These are phyloP conservation scores for Limnephilus auricula DNA, from an alignment of 2,888 invertebrate genomes.

Conservation along the genomic window DNA sequence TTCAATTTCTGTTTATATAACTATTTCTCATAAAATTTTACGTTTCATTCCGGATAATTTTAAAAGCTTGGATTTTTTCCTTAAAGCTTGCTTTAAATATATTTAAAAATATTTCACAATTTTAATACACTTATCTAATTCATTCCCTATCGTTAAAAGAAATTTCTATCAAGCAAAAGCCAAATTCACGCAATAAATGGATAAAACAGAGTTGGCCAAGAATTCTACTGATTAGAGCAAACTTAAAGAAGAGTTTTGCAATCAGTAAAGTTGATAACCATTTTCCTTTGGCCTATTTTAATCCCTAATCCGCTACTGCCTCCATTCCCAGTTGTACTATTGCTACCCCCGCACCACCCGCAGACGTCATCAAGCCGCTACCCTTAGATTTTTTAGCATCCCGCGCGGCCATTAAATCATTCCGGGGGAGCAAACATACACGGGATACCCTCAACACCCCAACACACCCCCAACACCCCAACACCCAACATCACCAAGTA, in stretches of 20 bases:
- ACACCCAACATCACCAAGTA: constrained; percentile 4
- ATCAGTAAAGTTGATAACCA: neutral
- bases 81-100: no score
- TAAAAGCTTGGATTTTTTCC: no score
- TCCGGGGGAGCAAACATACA: constrained; percentile 46
- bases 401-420: constrained; percentile 53
- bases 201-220: no score
- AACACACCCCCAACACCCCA: neutral
- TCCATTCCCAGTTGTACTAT: neutral
- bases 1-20: no score
- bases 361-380: constrained; percentile 28
- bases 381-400: constrained; percentile 33
- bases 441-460: neutral
- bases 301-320: neutral
- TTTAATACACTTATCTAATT: no score
- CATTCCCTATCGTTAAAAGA: no score
- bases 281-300: neutral
- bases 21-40: no score
- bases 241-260: neutral
- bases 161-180: no score
- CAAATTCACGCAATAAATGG: no score
- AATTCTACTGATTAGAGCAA: neutral
- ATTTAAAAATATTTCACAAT: no score
- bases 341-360: neutral
- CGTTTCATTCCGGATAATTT: no score